Base-by-base conservation (phyloP, 2,797 vertebrate species). In the Bovichtus variegatus region DNA sequence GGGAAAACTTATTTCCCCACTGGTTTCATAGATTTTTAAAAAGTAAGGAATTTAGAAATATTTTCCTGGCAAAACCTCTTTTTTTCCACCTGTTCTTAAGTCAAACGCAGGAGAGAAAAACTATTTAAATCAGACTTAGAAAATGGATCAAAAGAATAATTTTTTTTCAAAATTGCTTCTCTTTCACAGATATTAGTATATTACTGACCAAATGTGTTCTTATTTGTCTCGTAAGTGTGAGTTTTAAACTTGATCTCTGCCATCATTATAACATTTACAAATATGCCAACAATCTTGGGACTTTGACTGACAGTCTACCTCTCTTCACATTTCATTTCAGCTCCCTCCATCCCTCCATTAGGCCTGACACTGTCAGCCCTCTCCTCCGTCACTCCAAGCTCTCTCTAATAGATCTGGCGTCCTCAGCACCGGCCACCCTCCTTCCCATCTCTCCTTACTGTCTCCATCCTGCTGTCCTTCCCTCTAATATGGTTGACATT, bases 401-500 rank as follows among this genome's bases (percentile, higher is more conserved):
- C 44, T 59, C 74, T 77, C 67, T 87, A 90, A 91, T 87, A 88
- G 77, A 50, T 86, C 81, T 92, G 89, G 74, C 87, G 90, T 91
- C 92, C 81, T 84, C 76, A 78, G 68, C 63, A 18, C 70, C 7
- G 9, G 50, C 55, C 54, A 82, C 55, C 60, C 31, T 79, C 60
- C 57, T 64, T 51, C 27, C 58, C 43, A 78, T 76, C 60, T 27
- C 16, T 78, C 51, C 79, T 49, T 75, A 66, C 77, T 27, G 62
- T 82, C 78, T 89, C 74, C 71, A 74, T 80, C 79, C 85, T 58
- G 34, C 71, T 55, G 69, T 86, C 73, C 60, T 86, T 80, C 54
- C 54, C 80, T 87, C 80, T 87, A 90, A 89, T 89, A 83, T 51
- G 18, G 80, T 67, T 93, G 87, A 92, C 86, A 88, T 89, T 92